Conservation (phyloP, 1,140 invertebrate genomes). For the Homalodisca vitripennis region DNA sequence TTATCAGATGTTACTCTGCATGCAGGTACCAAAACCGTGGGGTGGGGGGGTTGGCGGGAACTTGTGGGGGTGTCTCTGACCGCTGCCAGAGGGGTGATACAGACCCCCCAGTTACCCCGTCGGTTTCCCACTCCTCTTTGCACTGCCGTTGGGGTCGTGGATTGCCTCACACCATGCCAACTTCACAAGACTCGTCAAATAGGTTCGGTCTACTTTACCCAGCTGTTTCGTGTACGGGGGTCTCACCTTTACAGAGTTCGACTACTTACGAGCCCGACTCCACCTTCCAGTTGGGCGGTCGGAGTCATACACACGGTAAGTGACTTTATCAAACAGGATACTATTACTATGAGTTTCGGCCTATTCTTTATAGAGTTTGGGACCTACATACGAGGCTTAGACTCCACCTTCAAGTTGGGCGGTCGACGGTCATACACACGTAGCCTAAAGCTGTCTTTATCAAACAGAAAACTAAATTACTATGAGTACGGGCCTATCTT, state of each 20-base stretch:
- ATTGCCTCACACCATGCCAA: constrained; percentile 60
- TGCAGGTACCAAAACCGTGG: too few relatives aligned
- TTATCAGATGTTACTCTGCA: too few relatives aligned
- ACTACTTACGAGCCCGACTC: constrained; percentile 68
- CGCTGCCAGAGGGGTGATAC: constrained; percentile 63
- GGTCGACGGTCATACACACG: too few relatives aligned
- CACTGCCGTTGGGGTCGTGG: constrained; percentile 84
- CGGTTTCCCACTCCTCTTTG: constrained; percentile 76
- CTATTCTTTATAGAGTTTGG: too few relatives aligned
- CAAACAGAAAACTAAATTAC: too few relatives aligned
- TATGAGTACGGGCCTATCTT: too few relatives aligned
- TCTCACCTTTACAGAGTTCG: constrained; percentile 78
- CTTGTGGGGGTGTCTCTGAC: constrained; percentile 62
- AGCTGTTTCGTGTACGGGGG: constrained; percentile 81
- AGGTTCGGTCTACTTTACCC: constrained; percentile 85
- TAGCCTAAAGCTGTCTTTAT: too few relatives aligned
- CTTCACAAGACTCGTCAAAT: constrained; percentile 63
- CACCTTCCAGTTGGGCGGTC: constrained; percentile 33
- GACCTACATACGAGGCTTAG: too few relatives aligned
- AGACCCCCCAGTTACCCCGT: constrained; percentile 79
- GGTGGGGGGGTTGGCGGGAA: too few relatives aligned
- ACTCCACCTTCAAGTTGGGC: too few relatives aligned
- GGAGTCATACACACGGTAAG: constrained; percentile 1
- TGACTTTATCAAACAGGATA: too few relatives aligned
- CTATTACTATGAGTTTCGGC: too few relatives aligned